Conservation (phyloP, 2,888 invertebrate species). For the Eupithecia tripunctaria region DNA sequence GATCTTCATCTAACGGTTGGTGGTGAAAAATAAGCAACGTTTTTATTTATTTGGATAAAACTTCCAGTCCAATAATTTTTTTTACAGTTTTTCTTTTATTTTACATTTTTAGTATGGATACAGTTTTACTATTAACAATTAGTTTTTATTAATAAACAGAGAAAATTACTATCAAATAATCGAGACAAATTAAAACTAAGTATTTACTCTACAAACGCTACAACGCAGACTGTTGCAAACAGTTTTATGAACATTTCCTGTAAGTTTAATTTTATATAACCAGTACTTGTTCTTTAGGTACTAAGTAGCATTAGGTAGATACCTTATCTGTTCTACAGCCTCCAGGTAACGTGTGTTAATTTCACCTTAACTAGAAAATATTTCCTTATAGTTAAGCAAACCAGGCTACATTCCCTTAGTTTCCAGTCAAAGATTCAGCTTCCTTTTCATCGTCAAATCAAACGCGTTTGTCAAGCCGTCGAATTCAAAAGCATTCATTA, state of each 20-base stretch:
- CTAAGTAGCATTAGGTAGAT: too few species aligned
- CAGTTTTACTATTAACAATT: too few species aligned
- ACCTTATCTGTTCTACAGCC: not conserved
- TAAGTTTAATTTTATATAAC: too few species aligned
- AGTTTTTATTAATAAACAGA: too few species aligned
- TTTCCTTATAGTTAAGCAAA: not conserved
- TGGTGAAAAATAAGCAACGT: not conserved
- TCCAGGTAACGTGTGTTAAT: not conserved
- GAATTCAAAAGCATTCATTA: conserved; percentile 46
- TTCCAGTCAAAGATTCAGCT: conserved; percentile 6
- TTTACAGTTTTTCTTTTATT: not conserved
- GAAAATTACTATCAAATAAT: too few species aligned
- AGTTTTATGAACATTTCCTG: too few species aligned
- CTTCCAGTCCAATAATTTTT: not conserved
- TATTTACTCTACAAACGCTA: too few species aligned
- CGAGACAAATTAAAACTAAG: too few species aligned
- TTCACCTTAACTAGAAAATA: not conserved
- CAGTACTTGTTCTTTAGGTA: too few species aligned
- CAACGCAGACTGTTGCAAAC: too few species aligned
- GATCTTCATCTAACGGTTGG: not conserved
- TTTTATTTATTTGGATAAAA: not conserved
- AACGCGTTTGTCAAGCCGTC: conserved; percentile 42
- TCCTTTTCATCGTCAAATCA: conserved; percentile 35
- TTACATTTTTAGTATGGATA: not conserved
- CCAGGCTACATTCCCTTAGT: not conserved